phyloP scores from a whole-genome alignment of 2,797 vertebrate genomes.

The Liasis olivaceus region DNA sequence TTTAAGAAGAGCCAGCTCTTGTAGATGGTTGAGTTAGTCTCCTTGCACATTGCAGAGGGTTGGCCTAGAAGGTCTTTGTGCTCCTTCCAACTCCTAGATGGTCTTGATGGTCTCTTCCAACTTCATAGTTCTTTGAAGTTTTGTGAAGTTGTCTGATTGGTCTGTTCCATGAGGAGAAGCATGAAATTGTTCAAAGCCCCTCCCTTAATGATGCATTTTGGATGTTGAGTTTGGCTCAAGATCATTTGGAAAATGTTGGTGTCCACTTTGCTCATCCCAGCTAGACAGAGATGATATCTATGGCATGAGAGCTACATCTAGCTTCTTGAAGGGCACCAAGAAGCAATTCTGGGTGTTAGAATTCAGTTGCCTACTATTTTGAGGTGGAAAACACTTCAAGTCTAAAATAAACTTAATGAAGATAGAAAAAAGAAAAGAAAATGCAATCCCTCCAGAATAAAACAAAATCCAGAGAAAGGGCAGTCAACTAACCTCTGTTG shows the following conservation, averaged over 20 bases:
- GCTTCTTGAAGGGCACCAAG: neutral
- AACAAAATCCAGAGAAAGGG: neutral
- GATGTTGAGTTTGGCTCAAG: neutral
- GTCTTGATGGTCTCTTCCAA: neutral
- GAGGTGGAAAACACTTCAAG: neutral
- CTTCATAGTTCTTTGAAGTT: neutral
- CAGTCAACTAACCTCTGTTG: conserved; percentile 30
- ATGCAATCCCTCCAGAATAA: neutral
- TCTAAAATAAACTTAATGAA: neutral
- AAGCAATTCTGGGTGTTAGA: neutral
- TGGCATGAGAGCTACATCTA: neutral
- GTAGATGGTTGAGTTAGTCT: neutral
- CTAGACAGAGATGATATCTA: neutral
- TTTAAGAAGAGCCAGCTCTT: neutral
- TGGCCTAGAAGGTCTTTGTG: neutral
- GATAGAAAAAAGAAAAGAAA: too few relatives aligned
- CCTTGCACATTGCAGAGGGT: neutral
- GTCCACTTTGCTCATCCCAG: neutral
- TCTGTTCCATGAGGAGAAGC: neutral
- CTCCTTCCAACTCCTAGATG: neutral
- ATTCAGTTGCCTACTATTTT: neutral
- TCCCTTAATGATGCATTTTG: neutral
- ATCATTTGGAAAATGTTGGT: neutral
- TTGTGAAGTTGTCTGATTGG: neutral
- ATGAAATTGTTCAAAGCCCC: neutral